phyloP scores from a whole-genome alignment of 2,113 vertebrate species.

The Oriolus oriolus region DNA sequence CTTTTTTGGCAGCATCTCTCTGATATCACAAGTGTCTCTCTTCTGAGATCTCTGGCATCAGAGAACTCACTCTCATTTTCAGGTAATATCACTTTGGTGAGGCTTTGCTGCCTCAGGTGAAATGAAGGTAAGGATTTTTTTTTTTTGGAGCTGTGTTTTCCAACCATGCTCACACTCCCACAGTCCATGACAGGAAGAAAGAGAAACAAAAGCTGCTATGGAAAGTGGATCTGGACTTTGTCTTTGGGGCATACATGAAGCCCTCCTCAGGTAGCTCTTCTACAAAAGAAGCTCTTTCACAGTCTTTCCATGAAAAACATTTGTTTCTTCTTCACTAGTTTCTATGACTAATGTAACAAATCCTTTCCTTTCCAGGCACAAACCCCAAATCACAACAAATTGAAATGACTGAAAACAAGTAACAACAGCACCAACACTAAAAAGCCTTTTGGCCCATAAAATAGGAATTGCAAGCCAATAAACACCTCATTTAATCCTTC shows the following conservation, averaged over 20 bases:
- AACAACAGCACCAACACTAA: neutral
- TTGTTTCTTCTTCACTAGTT: neutral
- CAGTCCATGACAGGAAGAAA: neutral
- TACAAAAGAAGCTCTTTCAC: neutral
- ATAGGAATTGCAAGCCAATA: neutral
- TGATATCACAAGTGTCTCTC: neutral
- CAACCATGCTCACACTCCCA: neutral
- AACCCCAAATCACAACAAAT: neutral
- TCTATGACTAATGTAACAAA: neutral
- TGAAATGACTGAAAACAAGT: neutral
- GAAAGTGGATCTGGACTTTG: neutral
- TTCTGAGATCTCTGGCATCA: neutral
- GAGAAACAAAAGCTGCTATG: neutral
- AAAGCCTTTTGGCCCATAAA: neutral
- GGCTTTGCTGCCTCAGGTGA: neutral
- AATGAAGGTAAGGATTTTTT: neutral
- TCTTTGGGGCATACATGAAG: neutral
- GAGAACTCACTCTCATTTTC: neutral
- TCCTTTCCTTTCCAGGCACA: neutral
- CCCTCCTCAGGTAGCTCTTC: neutral
- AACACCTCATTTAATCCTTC: neutral
- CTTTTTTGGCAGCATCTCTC: neutral
- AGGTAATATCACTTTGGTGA: neutral
- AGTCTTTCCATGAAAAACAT: neutral
- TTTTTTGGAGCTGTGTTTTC: neutral